Conservation (phyloP, 2,888 invertebrate species). For the Diloba caeruleocephala region DNA sequence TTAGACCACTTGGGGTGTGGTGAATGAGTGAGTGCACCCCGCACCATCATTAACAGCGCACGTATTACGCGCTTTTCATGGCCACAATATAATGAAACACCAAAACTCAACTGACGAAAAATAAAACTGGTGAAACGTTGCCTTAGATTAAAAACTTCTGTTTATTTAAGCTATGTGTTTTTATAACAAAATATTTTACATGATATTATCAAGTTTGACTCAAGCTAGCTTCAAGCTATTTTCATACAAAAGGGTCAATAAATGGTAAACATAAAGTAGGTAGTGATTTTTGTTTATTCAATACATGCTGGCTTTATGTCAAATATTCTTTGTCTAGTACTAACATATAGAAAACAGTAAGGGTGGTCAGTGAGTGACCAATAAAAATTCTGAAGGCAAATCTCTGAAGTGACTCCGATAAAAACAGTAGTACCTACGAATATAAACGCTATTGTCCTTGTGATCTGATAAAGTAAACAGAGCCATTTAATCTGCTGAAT, state of each 20-base stretch:
- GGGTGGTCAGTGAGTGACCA: conserved; percentile 37
- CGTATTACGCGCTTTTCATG: too few species aligned
- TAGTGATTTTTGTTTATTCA: conserved; percentile 40
- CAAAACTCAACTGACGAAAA: too few species aligned
- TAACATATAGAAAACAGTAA: conserved; percentile 33
- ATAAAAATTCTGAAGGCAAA: conserved; percentile 37
- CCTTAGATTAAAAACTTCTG: too few species aligned
- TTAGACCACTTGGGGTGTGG: too few species aligned
- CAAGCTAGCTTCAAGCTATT: conserved; percentile 9
- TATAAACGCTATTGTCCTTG: conserved; percentile 31
- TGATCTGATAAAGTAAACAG: conserved; percentile 16
- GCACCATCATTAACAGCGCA: too few species aligned
- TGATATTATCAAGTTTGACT: background rate
- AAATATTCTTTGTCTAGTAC: conserved; percentile 25
- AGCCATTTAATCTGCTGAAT: conserved; percentile 20
- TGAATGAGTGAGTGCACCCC: too few species aligned
- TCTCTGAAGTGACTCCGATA: conserved; percentile 31
- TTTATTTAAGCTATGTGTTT: too few species aligned
- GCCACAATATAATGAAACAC: too few species aligned
- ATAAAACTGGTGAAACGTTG: too few species aligned
- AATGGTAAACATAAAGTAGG: conserved; percentile 22
- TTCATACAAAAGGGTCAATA: conserved; percentile 19
- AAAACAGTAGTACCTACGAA: conserved; percentile 31
- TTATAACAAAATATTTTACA: too few species aligned
- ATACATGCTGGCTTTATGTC: conserved; percentile 45